phyloP scores from a whole-genome alignment of 1,140 invertebrate genomes.

The Meteorus sp. region DNA sequence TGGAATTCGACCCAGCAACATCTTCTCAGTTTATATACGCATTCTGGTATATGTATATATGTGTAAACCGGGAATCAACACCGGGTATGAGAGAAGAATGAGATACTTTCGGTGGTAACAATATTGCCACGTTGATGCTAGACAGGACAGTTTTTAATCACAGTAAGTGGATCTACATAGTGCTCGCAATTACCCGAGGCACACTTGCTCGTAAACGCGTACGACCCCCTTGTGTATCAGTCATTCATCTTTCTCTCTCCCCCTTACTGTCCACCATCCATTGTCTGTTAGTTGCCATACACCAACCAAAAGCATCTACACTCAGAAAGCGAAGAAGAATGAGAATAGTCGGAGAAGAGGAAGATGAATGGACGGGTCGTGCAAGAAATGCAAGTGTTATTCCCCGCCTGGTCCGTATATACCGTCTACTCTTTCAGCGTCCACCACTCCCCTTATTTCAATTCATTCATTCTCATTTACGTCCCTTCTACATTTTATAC shows the following conservation, averaged over 20 bases:
- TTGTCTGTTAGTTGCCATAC: constrained; percentile 19
- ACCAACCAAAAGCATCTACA: too few relatives aligned
- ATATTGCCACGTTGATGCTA: constrained; percentile 39
- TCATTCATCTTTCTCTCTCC: too few relatives aligned
- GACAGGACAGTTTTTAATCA: constrained; percentile 61
- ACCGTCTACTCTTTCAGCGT: too few relatives aligned
- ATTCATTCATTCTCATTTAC: neutral
- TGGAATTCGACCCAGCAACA: too few relatives aligned
- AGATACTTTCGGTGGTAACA: constrained; percentile 1
- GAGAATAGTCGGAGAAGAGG: too few relatives aligned
- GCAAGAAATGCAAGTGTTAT: constrained; percentile 9
- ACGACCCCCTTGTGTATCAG: constrained; percentile 50
- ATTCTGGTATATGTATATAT: neutral
- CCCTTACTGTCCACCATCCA: neutral
- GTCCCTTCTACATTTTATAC: too few relatives aligned
- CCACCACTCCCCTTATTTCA: constrained; percentile 7
- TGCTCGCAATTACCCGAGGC: constrained; percentile 54
- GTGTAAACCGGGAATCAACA: neutral
- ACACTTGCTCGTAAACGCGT: constrained; percentile 36
- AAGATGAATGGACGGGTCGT: constrained; percentile 13
- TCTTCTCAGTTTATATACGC: too few relatives aligned
- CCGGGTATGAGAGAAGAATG: too few relatives aligned
- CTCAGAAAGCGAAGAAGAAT: constrained; percentile 7
- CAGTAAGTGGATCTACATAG: constrained; percentile 61
- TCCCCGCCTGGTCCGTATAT: too few relatives aligned